Evolutionary conservation across 2,888 invertebrate species (phyloP).

Genomic region (Periphyllus acericola): DNA sequence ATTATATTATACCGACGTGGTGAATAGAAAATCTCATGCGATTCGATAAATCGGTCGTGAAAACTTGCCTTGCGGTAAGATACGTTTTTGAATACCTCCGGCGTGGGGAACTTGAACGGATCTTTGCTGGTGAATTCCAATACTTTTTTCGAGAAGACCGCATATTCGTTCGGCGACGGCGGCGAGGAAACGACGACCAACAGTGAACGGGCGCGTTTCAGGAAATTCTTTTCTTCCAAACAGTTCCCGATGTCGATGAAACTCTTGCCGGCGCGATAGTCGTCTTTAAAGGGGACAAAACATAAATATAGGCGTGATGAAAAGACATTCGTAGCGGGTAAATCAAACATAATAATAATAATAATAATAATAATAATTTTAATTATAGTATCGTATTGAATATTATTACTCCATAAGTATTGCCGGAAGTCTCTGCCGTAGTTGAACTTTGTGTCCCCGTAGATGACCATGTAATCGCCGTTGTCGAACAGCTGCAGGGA

Average conservation of each 20-base stretch:
- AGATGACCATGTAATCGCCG: constrained; percentile 95
- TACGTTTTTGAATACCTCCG: constrained; percentile 71
- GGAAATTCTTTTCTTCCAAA: constrained; percentile 73
- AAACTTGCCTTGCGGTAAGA: constrained; percentile 67
- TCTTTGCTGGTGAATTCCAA: constrained; percentile 79
- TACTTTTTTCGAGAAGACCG: constrained; percentile 83
- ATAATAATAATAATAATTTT: constrained; percentile 55
- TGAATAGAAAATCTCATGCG: neutral
- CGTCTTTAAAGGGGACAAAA: neutral
- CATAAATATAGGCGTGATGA: no score
- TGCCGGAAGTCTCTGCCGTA: constrained; percentile 77
- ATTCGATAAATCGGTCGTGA: neutral
- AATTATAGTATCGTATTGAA: constrained; percentile 67
- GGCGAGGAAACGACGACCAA: constrained; percentile 90
- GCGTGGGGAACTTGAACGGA: constrained; percentile 83
- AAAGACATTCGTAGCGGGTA: no score
- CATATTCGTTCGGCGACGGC: constrained; percentile 76
- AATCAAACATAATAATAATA: constrained; percentile 26
- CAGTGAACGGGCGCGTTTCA: constrained; percentile 81
- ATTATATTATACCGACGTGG: no score
- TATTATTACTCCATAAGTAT: constrained; percentile 80
- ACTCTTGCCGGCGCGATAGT: neutral
- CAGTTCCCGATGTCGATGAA: constrained; percentile 66
- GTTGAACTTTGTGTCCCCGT: constrained; percentile 92
- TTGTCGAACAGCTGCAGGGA: constrained; percentile 85